phyloP scores from a whole-genome alignment of 2,113 vertebrate species.

The Ancistrus triradiatus region DNA sequence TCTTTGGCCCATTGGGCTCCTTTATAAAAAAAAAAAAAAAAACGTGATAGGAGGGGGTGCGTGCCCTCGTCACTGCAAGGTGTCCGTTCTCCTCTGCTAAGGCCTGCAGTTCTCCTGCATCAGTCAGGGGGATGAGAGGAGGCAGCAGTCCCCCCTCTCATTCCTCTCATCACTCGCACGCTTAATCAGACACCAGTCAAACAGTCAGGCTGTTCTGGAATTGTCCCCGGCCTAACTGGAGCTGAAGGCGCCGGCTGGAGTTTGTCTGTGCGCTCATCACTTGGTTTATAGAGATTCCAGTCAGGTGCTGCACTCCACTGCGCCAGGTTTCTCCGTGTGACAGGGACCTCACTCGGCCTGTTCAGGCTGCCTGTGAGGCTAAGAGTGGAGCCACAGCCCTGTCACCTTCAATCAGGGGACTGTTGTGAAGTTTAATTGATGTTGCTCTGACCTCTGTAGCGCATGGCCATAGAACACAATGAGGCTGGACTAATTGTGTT shows the following conservation, averaged over 20 bases:
- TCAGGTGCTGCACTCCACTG: conserved; percentile 61
- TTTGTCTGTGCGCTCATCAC: conserved; percentile 94
- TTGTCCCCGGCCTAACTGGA: conserved; percentile 73
- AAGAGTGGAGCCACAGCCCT: conserved; percentile 5
- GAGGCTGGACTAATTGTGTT: no score
- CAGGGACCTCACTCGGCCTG: conserved; percentile 54
- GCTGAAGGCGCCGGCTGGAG: conserved; percentile 86
- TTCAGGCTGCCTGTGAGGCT: conserved; percentile 37
- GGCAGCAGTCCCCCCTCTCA: conserved; percentile 7
- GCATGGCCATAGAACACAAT: conserved; percentile 20
- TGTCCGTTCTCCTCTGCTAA: conserved; percentile 5
- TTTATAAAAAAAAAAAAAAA: no score
- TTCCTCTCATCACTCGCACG: conserved; percentile 11
- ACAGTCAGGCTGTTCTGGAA: conserved; percentile 26
- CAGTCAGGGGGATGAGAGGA: conserved; percentile 29
- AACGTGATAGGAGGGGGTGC: background rate
- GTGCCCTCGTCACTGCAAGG: conserved; percentile 1
- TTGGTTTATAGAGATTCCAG: conserved; percentile 95
- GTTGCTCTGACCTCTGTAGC: background rate
- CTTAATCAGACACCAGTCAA: conserved; percentile 9
- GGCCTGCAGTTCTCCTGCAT: background rate
- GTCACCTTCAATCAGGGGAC: conserved; percentile 25
- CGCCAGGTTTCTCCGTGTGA: conserved; percentile 41
- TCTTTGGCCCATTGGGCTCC: conserved; percentile 25
- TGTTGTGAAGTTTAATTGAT: conserved; percentile 25